Percentiles rank a stretch among this genome's conserved stretches.
Evolutionary conservation across 1,140 invertebrate species (phyloP).

Genomic region (Wasmannia auropunctata): DNA sequence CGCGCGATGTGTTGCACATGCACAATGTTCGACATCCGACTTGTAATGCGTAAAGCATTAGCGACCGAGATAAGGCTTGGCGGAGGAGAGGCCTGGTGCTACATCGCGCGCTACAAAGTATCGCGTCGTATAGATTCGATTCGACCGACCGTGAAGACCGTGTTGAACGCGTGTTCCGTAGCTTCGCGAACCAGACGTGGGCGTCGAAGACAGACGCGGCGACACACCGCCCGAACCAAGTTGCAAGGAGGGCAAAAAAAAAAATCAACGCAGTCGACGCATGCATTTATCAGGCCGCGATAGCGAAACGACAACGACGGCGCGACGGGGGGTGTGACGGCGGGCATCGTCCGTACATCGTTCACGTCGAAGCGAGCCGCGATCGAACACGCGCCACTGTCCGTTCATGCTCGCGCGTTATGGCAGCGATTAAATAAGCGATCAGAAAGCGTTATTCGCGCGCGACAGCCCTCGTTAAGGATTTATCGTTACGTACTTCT

Average conservation of each 20-base stretch:
- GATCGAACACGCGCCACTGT: neutral
- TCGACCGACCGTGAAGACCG: constrained; percentile 30
- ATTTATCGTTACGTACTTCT: constrained; percentile 5
- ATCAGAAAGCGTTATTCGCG: constrained; percentile 41
- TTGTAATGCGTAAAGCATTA: constrained; percentile 9
- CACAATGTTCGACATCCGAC: neutral
- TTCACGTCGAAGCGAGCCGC: neutral
- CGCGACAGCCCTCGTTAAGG: constrained; percentile 19
- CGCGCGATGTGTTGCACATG: constrained; percentile 19
- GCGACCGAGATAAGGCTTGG: constrained; percentile 2
- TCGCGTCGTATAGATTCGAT: constrained; percentile 28
- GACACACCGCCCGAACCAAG: neutral
- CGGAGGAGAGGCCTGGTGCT: neutral
- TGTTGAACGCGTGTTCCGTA: constrained; percentile 9
- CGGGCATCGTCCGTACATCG: constrained; percentile 7
- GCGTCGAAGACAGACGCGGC: neutral
- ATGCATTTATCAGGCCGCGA: constrained; percentile 39
- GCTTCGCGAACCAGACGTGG: constrained; percentile 7
- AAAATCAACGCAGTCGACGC: neutral
- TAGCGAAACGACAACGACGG: constrained; percentile 1
- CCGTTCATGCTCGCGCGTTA: neutral
- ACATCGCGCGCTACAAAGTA: constrained; percentile 2
- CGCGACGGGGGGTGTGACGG: neutral
- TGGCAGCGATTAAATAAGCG: neutral
- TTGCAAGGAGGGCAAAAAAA: constrained; percentile 12